Base-by-base conservation (phyloP, 2,888 invertebrate genomes). In the Thyatira batis region DNA sequence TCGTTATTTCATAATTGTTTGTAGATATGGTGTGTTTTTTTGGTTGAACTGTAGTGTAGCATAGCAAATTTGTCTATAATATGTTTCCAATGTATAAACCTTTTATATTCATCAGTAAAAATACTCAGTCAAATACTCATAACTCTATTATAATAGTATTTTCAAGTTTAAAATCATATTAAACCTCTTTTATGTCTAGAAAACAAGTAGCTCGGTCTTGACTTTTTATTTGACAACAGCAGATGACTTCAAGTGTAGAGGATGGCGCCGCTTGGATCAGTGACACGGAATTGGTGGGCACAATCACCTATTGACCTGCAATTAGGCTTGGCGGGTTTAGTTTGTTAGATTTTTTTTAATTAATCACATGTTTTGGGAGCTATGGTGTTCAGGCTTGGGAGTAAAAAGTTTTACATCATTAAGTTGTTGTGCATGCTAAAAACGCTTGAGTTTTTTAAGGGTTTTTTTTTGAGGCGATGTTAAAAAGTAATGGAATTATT, bases 221-320 rank as follows among this genome's bases (percentile, higher is more conserved):
- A n/a, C 6, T 46, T n/a, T 46, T 25, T 8, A 25, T 25, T 33
- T 13, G 33, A 33, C 33, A n/a, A 33, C 33, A n/a, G 30, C 30
- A 88, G 91, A 92, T 84, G 88, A 88, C 85, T 20, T 92, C 90
- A 61, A 89, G 89, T 84, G 72, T 88, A 60, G 90, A 91, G 76
- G 87, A 85, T 25, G 84, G 80, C 45, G 84, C 84, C n/a, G 85
- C 89, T 58, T 90, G 92, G 89, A 88, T 84, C 80, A 90, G 89
- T 81, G 92, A 91, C 78, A 89, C 91, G 52, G 90, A 91, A 85
- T 68, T 91, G 88, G 88, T 90, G 83, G 78, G 89, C 84, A 85
- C 46, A 25, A 46, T 46, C 25, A 46, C 76, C 63, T 80, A 79
- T 73, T 82, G 69, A 83, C 55, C 65, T 70, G 78, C 74, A 64